These are phyloP conservation scores for Mionectes olivaceus DNA, from an alignment of 2,797 vertebrate genomes.

Conservation along the genomic window DNA sequence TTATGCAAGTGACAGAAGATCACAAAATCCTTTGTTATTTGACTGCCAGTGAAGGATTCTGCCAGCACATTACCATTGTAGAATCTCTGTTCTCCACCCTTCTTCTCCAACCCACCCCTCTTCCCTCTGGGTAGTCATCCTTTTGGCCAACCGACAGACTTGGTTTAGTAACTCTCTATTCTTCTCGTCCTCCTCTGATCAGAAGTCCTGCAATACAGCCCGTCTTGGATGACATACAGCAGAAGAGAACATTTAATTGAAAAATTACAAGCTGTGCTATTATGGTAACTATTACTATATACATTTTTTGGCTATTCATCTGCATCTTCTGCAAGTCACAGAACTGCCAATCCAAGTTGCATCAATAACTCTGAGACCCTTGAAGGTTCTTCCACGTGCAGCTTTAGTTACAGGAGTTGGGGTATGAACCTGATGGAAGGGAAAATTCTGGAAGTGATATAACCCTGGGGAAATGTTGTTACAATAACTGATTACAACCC, in stretches of 20 bases:
- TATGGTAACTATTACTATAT: not conserved
- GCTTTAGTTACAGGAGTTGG: not conserved
- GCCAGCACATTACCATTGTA: not conserved
- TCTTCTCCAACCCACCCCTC: not conserved
- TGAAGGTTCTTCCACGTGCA: not conserved
- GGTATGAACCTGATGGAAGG: not conserved
- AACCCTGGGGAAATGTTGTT: not conserved
- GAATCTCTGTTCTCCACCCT: not conserved
- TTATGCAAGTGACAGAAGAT: not conserved
- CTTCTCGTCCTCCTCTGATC: not conserved
- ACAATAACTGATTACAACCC: not conserved
- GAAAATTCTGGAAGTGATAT: not conserved
- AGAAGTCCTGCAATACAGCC: not conserved
- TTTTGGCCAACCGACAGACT: not conserved
- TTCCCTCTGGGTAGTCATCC: not conserved
- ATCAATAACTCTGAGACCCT: not conserved
- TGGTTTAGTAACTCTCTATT: slow-evolving; percentile 8
- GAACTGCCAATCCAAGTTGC: not conserved
- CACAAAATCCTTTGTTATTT: not conserved
- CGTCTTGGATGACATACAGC: not conserved
- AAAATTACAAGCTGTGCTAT: not conserved
- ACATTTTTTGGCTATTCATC: not conserved
- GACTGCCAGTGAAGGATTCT: not conserved
- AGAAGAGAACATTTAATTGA: slow-evolving; percentile 13
- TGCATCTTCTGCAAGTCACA: not conserved